phyloP scores from a whole-genome alignment of 2,888 invertebrate species.

The Drosophila ezoana region DNA sequence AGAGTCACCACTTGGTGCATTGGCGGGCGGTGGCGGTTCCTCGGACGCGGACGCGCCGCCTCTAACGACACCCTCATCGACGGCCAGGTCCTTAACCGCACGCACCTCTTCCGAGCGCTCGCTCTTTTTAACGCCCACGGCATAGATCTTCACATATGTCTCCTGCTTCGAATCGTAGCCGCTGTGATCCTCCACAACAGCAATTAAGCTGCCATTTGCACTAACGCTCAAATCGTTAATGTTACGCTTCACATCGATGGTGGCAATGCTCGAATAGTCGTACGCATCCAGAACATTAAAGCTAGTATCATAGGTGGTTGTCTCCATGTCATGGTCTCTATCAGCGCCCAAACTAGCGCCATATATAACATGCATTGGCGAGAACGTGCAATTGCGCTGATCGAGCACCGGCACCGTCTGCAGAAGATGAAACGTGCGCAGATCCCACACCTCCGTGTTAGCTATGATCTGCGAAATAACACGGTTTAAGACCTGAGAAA shows the following conservation, averaged over 20 bases:
- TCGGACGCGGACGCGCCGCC: slow-evolving; percentile 32
- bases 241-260: slow-evolving; percentile 95
- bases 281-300: slow-evolving; percentile 97
- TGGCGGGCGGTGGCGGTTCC: slow-evolving; percentile 46
- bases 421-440: slow-evolving; percentile 96
- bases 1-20: slow-evolving; percentile 42
- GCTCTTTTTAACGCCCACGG: slow-evolving; percentile 94
- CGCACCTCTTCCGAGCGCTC: slow-evolving; percentile 94
- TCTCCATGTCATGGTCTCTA: slow-evolving; percentile 88
- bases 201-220: slow-evolving; percentile 93
- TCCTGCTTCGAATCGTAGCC: slow-evolving; percentile 94
- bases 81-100: slow-evolving; percentile 69
- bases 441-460: slow-evolving; percentile 99
- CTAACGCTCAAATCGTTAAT: slow-evolving; percentile 95
- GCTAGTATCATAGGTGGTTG: slow-evolving; percentile 93
- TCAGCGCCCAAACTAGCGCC: slow-evolving; percentile 92
- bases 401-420: slow-evolving; percentile 97
- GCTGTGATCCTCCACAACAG: slow-evolving; percentile 95
- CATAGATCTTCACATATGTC: slow-evolving; percentile 95
- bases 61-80: slow-evolving; percentile 47
- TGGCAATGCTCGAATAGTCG: slow-evolving; percentile 97
- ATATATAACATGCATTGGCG: slow-evolving; percentile 94
- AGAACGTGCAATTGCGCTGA: slow-evolving; percentile 94
- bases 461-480: slow-evolving; percentile 90
- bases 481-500: background rate